Percentiles rank a stretch among this genome's conserved stretches.
Evolutionary conservation across 2,797 vertebrate species (phyloP).

Genomic region (Gallirallus australis): DNA sequence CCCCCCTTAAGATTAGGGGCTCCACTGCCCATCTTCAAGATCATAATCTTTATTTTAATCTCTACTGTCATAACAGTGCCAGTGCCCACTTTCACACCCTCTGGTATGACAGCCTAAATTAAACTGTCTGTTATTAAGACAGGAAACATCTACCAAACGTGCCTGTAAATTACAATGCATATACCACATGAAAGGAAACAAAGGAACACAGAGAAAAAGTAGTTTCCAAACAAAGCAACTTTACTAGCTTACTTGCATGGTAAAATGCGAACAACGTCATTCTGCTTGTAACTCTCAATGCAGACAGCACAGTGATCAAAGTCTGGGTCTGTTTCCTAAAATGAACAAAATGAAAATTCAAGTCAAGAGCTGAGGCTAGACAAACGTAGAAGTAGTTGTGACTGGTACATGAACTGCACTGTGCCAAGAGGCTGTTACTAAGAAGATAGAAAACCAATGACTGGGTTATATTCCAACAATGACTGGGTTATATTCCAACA

Average conservation of each 20-base stretch:
- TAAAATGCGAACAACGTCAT: constrained; percentile 94
- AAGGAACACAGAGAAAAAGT: background rate
- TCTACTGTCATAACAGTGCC: background rate
- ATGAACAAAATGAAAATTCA: constrained; percentile 59
- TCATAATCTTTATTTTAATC: background rate
- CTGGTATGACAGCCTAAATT: background rate
- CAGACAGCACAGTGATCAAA: constrained; percentile 98
- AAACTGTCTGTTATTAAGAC: background rate
- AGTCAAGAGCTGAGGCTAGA: constrained; percentile 46
- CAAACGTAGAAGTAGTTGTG: background rate
- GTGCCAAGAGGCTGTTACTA: background rate
- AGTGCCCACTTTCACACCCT: background rate
- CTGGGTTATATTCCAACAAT: background rate
- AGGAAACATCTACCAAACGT: background rate
- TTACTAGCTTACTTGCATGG: constrained; percentile 94
- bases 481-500: background rate
- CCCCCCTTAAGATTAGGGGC: background rate
- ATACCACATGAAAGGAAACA: background rate
- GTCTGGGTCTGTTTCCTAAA: constrained; percentile 95
- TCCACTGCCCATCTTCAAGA: background rate
- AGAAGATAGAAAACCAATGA: background rate
- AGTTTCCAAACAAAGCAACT: constrained; percentile 32
- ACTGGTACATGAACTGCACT: background rate
- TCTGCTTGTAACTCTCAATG: constrained; percentile 96
- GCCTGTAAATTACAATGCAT: background rate